Evolutionary conservation across 2,113 vertebrate species (phyloP).

Genomic region (Toxotes chatareus): DNA sequence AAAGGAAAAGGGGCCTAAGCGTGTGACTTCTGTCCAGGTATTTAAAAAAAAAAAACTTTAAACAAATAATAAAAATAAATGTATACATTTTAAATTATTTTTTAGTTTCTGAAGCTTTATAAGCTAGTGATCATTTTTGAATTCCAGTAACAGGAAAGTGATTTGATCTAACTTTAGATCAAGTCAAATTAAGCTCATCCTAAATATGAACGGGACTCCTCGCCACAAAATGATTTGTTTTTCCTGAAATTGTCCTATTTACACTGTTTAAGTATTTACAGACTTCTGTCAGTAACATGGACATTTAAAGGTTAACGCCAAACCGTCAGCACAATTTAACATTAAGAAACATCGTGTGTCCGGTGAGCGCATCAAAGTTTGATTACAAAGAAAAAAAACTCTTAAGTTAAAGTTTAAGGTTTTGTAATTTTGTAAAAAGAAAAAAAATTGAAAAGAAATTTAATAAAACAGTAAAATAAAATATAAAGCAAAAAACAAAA

Average conservation of each 20-base stretch:
- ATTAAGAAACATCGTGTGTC: background rate
- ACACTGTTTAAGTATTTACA: background rate
- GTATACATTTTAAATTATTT: accelerated
- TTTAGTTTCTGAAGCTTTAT: background rate
- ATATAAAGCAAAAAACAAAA: background rate
- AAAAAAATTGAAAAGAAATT: background rate
- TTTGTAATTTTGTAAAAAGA: background rate
- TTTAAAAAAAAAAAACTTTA: background rate
- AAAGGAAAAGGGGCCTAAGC: background rate
- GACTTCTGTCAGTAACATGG: background rate
- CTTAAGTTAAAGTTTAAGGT: background rate
- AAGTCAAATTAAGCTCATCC: background rate
- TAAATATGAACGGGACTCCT: background rate
- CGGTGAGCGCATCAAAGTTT: background rate
- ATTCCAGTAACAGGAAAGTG: background rate
- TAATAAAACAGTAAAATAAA: too few relatives aligned
- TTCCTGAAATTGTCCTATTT: background rate
- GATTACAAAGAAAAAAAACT: background rate
- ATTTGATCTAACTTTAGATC: background rate
- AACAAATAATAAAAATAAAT: background rate
- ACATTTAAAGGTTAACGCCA: background rate
- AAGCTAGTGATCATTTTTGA: background rate
- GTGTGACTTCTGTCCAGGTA: background rate
- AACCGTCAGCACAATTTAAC: too few relatives aligned
- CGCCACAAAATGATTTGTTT: too few relatives aligned